A percentile compares a stretch with the other conserved stretches of the same genome.
These are phyloP conservation scores for Ectobius pallidus DNA, from an alignment of 2,888 invertebrate genomes.

Conservation along the genomic window DNA sequence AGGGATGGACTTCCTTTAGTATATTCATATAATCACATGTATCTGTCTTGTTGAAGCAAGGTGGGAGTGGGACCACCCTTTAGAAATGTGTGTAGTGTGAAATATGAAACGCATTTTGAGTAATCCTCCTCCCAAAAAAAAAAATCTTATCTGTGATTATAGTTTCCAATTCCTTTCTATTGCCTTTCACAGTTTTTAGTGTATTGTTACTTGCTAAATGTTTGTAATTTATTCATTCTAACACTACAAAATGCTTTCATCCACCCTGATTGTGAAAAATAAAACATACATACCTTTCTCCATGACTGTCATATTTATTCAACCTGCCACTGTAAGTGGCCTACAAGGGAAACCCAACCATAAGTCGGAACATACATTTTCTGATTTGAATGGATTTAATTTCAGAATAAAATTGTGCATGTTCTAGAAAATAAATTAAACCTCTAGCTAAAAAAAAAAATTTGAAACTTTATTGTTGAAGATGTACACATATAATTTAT, in stretches of 20 bases:
- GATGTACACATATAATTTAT: no score
- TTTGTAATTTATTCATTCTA: constrained; percentile 42
- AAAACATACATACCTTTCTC: constrained; percentile 38
- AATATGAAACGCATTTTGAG: constrained; percentile 38
- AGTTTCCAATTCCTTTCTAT: constrained; percentile 36
- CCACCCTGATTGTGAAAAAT: constrained; percentile 42
- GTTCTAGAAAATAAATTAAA: no score
- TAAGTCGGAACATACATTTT: no score
- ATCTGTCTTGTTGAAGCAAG: constrained; percentile 32
- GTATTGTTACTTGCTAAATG: constrained; percentile 41
- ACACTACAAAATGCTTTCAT: constrained; percentile 37
- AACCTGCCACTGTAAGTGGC: no score
- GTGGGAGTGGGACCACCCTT: constrained; percentile 41
- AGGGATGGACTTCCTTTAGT: constrained; percentile 30
- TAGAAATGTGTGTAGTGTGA: constrained; percentile 40
- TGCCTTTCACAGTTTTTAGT: constrained; percentile 42
- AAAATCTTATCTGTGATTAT: constrained; percentile 41
- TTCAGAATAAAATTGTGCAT: no score
- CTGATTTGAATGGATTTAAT: no score
- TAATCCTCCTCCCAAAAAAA: constrained; percentile 36
- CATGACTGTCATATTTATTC: constrained; percentile 21
- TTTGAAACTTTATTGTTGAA: no score
- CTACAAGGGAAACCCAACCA: no score
- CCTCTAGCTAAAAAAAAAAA: no score
- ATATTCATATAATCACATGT: constrained; percentile 20